Percentiles rank a stretch among this genome's conserved stretches.
Conservation (phyloP, 2,113 vertebrate species). For the Etheostoma cragini region DNA sequence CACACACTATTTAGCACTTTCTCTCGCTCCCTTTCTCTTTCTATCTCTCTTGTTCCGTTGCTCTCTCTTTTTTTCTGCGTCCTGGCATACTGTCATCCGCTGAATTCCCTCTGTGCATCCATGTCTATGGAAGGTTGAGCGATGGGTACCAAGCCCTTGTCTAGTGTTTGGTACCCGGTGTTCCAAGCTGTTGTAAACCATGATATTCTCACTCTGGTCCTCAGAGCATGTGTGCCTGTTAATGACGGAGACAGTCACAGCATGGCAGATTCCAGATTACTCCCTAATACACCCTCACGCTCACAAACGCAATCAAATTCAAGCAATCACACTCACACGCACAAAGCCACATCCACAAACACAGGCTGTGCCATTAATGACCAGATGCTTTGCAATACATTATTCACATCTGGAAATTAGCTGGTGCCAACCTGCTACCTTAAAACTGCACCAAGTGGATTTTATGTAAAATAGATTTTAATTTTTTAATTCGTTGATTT, state of each 20-base stretch:
- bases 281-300: slow-evolving; percentile 22
- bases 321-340: neutral
- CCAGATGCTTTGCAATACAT: slow-evolving; percentile 52
- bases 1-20: slow-evolving; percentile 55
- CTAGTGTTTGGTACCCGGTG: slow-evolving; percentile 42
- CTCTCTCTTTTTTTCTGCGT: slow-evolving; percentile 3
- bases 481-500: slow-evolving; percentile 11
- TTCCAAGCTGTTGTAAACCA: slow-evolving; percentile 60
- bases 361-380: slow-evolving; percentile 15
- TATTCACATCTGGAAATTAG: slow-evolving; percentile 51
- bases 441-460: slow-evolving; percentile 32
- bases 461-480: slow-evolving; percentile 11
- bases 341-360: slow-evolving; percentile 6
- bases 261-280: slow-evolving; percentile 48
- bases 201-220: slow-evolving; percentile 38
- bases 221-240: slow-evolving; percentile 19
- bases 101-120: slow-evolving; percentile 23
- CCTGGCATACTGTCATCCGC: slow-evolving; percentile 19
- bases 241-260: slow-evolving; percentile 60
- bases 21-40: slow-evolving; percentile 3
- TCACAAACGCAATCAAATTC: slow-evolving; percentile 14
- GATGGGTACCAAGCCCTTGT: slow-evolving; percentile 39
- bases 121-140: slow-evolving; percentile 50
- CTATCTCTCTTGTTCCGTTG: neutral
- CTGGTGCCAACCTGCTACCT: slow-evolving; percentile 6